phyloP scores from a whole-genome alignment of 2,113 vertebrate genomes.

The Solenodon paradoxus region DNA sequence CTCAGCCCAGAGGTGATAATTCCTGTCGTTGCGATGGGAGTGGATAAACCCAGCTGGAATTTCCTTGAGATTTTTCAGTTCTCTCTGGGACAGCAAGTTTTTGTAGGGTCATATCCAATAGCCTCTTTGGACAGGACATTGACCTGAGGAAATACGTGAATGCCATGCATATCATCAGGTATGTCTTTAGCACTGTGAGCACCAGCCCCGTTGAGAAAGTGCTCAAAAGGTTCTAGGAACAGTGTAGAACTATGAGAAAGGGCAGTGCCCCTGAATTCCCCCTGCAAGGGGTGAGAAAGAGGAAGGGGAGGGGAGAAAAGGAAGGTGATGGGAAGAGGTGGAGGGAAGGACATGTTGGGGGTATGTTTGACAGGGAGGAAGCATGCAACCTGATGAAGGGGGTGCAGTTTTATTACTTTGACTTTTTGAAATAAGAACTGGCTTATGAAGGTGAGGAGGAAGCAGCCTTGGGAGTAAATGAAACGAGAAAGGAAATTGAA shows the following conservation, averaged over 20 bases:
- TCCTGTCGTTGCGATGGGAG: not conserved
- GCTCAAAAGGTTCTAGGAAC: not conserved
- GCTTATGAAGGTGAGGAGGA: constrained; percentile 73
- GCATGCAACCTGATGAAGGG: constrained; percentile 72
- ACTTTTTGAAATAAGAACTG: constrained; percentile 78
- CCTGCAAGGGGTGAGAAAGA: not conserved
- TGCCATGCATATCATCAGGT: not conserved
- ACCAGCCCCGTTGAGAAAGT: not conserved
- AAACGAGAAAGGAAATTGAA: constrained; percentile 69
- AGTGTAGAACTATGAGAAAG: not conserved
- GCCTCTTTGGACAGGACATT: not conserved
- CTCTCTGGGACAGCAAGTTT: not conserved
- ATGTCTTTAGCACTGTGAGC: not conserved
- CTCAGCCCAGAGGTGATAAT: not conserved
- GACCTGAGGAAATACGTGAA: not conserved
- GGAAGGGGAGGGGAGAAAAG: not conserved
- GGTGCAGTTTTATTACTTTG: constrained; percentile 80
- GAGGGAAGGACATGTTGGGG: not conserved
- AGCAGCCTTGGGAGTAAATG: constrained; percentile 74
- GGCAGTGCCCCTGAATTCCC: not conserved
- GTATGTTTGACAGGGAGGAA: constrained; percentile 43
- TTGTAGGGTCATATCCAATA: not conserved
- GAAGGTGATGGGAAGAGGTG: not conserved
- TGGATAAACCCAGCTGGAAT: not conserved
- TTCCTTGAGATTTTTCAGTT: not conserved